Evolutionary conservation across 1,140 invertebrate species (phyloP), one percentile per base, ranked within the genome.

Genomic region (Drosophila gunungcola): DNA sequence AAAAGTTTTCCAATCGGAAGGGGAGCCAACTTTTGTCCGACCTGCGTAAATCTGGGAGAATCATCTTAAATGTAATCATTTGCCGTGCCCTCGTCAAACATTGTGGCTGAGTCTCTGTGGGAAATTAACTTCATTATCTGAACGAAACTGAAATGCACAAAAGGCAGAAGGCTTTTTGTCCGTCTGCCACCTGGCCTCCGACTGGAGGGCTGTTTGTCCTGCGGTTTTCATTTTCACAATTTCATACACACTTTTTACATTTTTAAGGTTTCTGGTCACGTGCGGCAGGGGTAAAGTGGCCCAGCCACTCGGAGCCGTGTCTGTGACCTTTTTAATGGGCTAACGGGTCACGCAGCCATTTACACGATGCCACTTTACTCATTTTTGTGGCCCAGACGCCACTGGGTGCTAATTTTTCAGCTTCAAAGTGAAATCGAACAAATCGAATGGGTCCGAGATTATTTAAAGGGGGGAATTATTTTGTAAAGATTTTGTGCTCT

Each of bases 241-340:
- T 75, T 32, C 57, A 63, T 36, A 61, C 43, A 43, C 16, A 16
- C 16, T 21, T 21, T 21, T 21, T 21, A 21, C 13, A 38, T 41
- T 60, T 61, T 78, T 75, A 52, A n/a, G 74, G 62, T 78, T 79
- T 89, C 79, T 79, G 79, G 79, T 86, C 83, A 88, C 83, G 82
- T 86, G 75, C 54, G 29, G 29, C 27, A 29, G 39, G 48, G 76
- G 69, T 76, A 78, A 86, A 86, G 72, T 80, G 79, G 60, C 61
- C 42, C 21, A 27, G 46, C 12, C 46, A 48, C 46, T 48, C 42
- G 78, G 21, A 43, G 54, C 48, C 60, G 61, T 63, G 79, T 73
- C 80, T 83, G 83, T 68, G 84, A 88, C 83, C 83, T 82, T 80
- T 89, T 89, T 89, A 88, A 89, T 88, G 83, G 84, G 63, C 61